A percentile compares a stretch with the other conserved stretches of the same genome.
Evolutionary conservation across 2,113 vertebrate species (phyloP).

Genomic region (Hippopotamus amphibius): DNA sequence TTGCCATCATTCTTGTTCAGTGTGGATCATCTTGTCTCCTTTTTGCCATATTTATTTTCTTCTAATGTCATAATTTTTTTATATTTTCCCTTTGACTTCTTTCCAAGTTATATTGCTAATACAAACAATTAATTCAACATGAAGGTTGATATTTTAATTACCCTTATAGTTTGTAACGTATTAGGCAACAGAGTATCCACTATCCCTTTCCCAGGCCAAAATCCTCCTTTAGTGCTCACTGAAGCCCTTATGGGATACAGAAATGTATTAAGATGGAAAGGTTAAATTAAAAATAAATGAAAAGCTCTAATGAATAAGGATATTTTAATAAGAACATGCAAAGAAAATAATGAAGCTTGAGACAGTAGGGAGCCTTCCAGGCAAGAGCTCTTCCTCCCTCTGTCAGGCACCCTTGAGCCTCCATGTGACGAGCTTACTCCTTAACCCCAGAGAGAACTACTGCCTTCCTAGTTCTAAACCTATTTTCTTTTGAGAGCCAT

Average conservation of each 20-base stretch:
- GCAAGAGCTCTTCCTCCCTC: constrained; percentile 21
- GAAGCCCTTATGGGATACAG: not conserved
- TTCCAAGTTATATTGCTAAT: not conserved
- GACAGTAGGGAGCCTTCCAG: not conserved
- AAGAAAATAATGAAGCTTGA: not conserved
- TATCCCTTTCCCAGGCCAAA: constrained; percentile 5
- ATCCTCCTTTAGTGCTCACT: not conserved
- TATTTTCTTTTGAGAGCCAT: constrained; percentile 42
- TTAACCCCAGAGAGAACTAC: not conserved
- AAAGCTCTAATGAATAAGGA: constrained; percentile 63
- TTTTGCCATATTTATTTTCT: constrained; percentile 29
- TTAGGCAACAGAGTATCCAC: not conserved
- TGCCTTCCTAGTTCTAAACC: not conserved
- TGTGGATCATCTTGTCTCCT: not conserved
- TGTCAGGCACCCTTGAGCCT: constrained; percentile 50
- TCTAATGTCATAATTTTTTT: not conserved
- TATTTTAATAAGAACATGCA: constrained; percentile 56
- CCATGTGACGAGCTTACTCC: not conserved
- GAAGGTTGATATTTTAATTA: constrained; percentile 48
- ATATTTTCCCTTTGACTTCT: constrained; percentile 29
- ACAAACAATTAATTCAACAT: not conserved
- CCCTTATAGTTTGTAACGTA: constrained; percentile 40
- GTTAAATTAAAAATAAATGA: constrained; percentile 77
- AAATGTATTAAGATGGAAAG: constrained; percentile 63
- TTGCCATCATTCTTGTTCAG: not conserved